These are phyloP conservation scores for Chaetodon auriga DNA, from an alignment of 2,113 vertebrate genomes.

Conservation along the genomic window DNA sequence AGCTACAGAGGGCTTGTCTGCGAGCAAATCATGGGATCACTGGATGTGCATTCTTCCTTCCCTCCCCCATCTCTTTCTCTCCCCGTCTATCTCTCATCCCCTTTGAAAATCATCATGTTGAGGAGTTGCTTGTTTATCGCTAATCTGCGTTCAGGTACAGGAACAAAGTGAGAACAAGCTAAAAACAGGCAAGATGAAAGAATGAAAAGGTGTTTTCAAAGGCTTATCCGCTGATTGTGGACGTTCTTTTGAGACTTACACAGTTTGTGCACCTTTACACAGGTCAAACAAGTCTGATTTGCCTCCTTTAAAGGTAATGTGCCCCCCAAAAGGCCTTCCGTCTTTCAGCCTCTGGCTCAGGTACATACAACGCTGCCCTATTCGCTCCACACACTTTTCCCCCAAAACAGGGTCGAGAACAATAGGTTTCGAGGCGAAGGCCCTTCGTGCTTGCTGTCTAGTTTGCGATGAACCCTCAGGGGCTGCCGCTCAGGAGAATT, in stretches of 20 bases:
- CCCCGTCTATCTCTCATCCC: conserved; percentile 39
- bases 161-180: conserved; percentile 7
- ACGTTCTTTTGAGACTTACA: conserved; percentile 22
- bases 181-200: conserved; percentile 2
- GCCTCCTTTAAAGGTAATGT: conserved; percentile 24
- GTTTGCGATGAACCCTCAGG: conserved; percentile 63
- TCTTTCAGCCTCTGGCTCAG: conserved; percentile 34
- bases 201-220: neutral
- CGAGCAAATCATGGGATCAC: conserved; percentile 79
- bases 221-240: neutral
- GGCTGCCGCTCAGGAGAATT: conserved; percentile 56
- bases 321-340: neutral
- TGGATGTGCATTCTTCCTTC: conserved; percentile 73
- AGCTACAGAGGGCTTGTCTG: conserved; percentile 73
- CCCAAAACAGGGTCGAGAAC: conserved; percentile 42
- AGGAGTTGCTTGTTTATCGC: conserved; percentile 18
- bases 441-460: conserved; percentile 58
- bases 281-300: conserved; percentile 36
- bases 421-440: conserved; percentile 62
- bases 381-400: conserved; percentile 13
- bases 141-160: conserved; percentile 11
- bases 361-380: neutral
- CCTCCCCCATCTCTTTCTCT: conserved; percentile 40
- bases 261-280: neutral
- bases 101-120: conserved; percentile 44